Conservation (phyloP, 2,888 invertebrate species). For the Liopterus haemorrhoidalis region DNA sequence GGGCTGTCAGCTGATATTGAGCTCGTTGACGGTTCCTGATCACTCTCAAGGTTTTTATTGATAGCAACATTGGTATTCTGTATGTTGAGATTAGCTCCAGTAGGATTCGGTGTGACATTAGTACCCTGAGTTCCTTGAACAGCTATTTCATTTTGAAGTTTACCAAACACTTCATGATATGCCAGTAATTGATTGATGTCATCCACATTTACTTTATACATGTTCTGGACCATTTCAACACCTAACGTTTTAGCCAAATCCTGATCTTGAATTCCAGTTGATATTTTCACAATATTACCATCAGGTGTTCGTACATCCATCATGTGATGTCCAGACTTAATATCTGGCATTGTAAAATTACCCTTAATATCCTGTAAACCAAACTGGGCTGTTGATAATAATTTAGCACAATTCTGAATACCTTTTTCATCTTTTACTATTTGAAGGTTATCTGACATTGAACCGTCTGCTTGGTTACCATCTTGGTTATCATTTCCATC, state of each 20-base stretch:
- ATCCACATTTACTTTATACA: constrained; percentile 75
- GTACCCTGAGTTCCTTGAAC: constrained; percentile 26
- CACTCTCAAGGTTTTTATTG: constrained; percentile 47
- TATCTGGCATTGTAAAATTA: constrained; percentile 49
- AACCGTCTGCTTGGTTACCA: constrained; percentile 36
- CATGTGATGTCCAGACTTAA: constrained; percentile 49
- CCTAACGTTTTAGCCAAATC: constrained; percentile 56
- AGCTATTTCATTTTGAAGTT: constrained; percentile 55
- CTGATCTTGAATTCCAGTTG: constrained; percentile 57
- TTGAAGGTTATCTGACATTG: constrained; percentile 36
- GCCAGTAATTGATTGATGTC: constrained; percentile 78
- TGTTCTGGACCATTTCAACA: constrained; percentile 70
- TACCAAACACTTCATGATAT: constrained; percentile 80
- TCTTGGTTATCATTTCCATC: constrained; percentile 40
- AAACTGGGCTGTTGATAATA: constrained; percentile 40
- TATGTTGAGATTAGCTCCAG: constrained; percentile 8
- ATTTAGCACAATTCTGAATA: constrained; percentile 51
- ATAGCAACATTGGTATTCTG: constrained; percentile 25
- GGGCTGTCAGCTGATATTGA: constrained; percentile 55
- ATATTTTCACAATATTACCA: constrained; percentile 69
- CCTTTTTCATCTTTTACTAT: constrained; percentile 56
- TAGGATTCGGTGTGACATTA: not conserved
- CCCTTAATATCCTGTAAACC: constrained; percentile 43
- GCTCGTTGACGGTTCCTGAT: constrained; percentile 52
- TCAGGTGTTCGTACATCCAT: constrained; percentile 62